phyloP scores from a whole-genome alignment of 2,888 invertebrate species.

The Salticus scenicus region DNA sequence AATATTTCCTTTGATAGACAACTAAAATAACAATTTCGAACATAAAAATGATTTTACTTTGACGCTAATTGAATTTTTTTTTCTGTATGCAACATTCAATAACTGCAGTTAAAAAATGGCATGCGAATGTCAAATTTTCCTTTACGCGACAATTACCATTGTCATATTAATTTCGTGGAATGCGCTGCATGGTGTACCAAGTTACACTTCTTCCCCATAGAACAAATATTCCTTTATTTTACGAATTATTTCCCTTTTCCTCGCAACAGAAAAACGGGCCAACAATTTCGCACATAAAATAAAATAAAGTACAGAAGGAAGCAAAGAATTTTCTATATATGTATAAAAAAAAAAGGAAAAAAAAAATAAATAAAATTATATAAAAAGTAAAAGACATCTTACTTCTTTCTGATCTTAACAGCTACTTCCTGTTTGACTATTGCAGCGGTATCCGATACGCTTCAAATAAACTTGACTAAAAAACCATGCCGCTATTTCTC shows the following conservation, averaged over 20 bases:
- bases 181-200: too few relatives aligned
- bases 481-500: not conserved
- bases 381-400: not conserved
- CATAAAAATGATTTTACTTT: too few relatives aligned
- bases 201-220: not conserved
- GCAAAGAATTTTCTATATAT: too few relatives aligned
- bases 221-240: slow-evolving; percentile 5
- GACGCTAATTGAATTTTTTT: too few relatives aligned
- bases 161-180: too few relatives aligned
- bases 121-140: too few relatives aligned
- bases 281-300: not conserved
- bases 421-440: slow-evolving; percentile 62
- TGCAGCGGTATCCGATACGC: slow-evolving; percentile 53
- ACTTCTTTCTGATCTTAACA: slow-evolving; percentile 25
- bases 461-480: slow-evolving; percentile 49
- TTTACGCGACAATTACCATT: too few relatives aligned
- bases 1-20: too few relatives aligned
- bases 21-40: too few relatives aligned
- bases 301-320: not conserved
- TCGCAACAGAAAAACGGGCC: not conserved
- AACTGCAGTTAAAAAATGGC: too few relatives aligned
- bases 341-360: too few relatives aligned
- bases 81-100: too few relatives aligned
- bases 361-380: not conserved
- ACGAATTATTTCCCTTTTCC: not conserved